Evolutionary conservation across 2,888 invertebrate genomes (phyloP).

Genomic region (Nemoura dubitans): DNA sequence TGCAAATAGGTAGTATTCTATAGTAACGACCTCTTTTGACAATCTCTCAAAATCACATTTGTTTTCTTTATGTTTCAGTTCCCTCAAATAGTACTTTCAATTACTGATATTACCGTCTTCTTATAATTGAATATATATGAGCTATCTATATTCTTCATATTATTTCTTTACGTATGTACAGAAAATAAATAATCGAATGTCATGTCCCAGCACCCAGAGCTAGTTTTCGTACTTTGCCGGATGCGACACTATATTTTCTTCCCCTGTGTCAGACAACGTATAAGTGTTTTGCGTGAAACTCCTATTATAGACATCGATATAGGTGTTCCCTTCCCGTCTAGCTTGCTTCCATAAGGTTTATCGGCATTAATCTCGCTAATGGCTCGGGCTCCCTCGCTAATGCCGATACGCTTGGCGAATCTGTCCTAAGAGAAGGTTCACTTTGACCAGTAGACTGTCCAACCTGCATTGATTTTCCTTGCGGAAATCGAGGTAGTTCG

Average conservation of each 20-base stretch:
- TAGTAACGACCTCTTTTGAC: too few relatives aligned
- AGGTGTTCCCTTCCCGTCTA: not conserved
- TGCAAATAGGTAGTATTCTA: too few relatives aligned
- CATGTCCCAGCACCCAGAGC: too few relatives aligned
- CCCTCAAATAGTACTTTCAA: too few relatives aligned
- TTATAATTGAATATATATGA: too few relatives aligned
- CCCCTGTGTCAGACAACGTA: not conserved
- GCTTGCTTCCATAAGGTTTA: constrained; percentile 3
- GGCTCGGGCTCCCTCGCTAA: constrained; percentile 8
- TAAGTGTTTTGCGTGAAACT: constrained; percentile 2
- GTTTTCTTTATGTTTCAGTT: too few relatives aligned
- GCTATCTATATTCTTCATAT: too few relatives aligned
- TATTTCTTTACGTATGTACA: too few relatives aligned
- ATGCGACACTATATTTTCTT: not conserved
- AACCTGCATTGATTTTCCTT: constrained; percentile 33
- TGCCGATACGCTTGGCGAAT: not conserved
- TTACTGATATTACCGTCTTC: too few relatives aligned
- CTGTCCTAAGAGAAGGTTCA: not conserved
- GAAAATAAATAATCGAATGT: too few relatives aligned
- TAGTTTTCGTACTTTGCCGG: not conserved
- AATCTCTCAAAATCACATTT: too few relatives aligned
- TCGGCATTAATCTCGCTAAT: constrained; percentile 24
- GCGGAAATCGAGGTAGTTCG: not conserved
- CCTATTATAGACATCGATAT: not conserved
- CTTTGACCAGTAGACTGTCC: constrained; percentile 10